Conservation (phyloP, 1,140 invertebrate genomes). For the Drosophila varians region DNA sequence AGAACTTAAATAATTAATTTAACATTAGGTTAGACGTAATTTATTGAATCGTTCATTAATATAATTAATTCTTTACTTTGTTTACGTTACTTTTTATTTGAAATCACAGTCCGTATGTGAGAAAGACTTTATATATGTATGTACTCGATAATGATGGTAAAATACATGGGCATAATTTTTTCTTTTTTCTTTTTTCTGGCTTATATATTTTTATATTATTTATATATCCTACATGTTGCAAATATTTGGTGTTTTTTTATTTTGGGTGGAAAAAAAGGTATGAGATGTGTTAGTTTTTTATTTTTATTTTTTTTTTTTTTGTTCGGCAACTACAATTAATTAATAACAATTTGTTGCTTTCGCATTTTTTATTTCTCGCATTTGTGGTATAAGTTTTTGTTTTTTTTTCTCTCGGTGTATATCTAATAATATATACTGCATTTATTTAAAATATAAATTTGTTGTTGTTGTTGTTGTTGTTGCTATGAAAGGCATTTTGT, state of each 20-base stretch:
- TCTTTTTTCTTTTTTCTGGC: constrained; percentile 3
- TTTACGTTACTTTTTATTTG: constrained; percentile 57
- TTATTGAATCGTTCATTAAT: constrained; percentile 40
- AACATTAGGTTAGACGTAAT: constrained; percentile 46
- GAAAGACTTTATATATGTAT: constrained; percentile 73
- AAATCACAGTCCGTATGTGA: constrained; percentile 84
- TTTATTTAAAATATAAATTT: constrained; percentile 75
- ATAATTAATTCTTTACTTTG: constrained; percentile 55
- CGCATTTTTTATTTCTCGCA: constrained; percentile 40
- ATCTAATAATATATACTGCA: constrained; percentile 53
- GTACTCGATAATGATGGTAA: constrained; percentile 73
- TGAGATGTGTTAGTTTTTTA: constrained; percentile 14
- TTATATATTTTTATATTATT: constrained; percentile 8
- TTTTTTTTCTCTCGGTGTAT: constrained; percentile 43
- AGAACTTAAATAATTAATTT: constrained; percentile 25
- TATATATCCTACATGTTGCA: constrained; percentile 35
- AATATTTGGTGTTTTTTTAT: constrained; percentile 27
- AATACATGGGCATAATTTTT: constrained; percentile 44
- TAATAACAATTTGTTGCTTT: constrained; percentile 47
- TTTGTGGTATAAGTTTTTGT: constrained; percentile 28
- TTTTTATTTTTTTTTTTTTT: constrained; percentile 16
- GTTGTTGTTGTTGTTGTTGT: constrained; percentile 46
- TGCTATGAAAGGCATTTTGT: constrained; percentile 71
- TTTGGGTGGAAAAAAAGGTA: constrained; percentile 10
- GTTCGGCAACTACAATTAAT: constrained; percentile 48